These are phyloP conservation scores for Eidolon dupreanum DNA, from an alignment of 2,797 vertebrate genomes.

Conservation along the genomic window DNA sequence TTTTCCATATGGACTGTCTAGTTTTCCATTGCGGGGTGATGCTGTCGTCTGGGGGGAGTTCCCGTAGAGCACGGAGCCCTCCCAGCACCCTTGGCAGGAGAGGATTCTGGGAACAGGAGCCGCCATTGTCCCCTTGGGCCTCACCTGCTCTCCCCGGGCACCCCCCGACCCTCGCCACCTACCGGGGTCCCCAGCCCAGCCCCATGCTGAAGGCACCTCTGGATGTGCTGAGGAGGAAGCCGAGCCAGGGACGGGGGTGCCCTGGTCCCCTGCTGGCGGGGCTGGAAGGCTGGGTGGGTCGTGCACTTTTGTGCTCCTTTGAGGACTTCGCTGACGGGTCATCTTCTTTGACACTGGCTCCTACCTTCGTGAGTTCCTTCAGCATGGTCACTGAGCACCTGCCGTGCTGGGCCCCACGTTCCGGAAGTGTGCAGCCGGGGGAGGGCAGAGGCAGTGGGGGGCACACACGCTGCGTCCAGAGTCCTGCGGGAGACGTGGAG, in stretches of 20 bases:
- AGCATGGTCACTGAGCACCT: neutral
- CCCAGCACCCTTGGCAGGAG: neutral
- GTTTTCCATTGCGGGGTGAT: neutral
- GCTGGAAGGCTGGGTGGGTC: neutral
- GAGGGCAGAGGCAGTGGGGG: fast-evolving
- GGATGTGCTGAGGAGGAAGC: neutral
- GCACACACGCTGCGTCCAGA: too few relatives aligned
- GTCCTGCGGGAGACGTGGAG: neutral
- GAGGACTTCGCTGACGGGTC: neutral
- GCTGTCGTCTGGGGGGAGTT: neutral
- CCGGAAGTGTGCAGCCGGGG: fast-evolving
- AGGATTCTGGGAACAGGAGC: neutral
- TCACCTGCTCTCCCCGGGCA: neutral
- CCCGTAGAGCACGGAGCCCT: fast-evolving
- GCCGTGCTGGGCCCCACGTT: neutral
- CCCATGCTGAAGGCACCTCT: fast-evolving
- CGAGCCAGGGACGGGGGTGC: neutral
- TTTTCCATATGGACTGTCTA: too few relatives aligned
- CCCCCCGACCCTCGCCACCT: neutral
- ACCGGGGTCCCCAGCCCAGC: neutral
- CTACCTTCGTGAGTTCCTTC: neutral
- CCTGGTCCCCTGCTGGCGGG: fast-evolving
- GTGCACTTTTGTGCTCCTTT: fast-evolving
- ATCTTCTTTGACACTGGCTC: fast-evolving
- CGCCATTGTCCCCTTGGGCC: neutral